Conservation (phyloP, 2,113 vertebrate species). For the Sakesphorus luctuosus region DNA sequence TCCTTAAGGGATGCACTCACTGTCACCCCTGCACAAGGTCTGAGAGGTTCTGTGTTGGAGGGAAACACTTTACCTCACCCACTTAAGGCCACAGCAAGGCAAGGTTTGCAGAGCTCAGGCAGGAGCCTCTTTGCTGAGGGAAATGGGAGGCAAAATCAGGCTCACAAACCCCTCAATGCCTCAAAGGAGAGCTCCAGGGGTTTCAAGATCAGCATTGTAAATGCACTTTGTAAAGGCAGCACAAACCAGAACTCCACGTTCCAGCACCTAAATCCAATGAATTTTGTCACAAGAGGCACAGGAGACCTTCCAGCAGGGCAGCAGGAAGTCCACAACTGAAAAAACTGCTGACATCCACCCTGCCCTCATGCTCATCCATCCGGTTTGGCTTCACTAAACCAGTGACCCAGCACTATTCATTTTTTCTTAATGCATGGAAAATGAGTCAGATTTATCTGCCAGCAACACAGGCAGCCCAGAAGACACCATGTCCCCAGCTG, state of each 20-base stretch:
- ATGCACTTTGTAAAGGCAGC: not conserved
- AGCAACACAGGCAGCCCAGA: not conserved
- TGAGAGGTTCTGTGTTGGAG: not conserved
- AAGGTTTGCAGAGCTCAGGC: not conserved
- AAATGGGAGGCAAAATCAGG: not conserved
- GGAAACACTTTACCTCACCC: not conserved
- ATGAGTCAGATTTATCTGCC: not conserved
- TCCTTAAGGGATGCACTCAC: too few relatives aligned
- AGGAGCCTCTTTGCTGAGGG: not conserved
- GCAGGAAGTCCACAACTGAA: not conserved
- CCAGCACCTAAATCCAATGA: not conserved
- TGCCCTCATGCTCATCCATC: not conserved
- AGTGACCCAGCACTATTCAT: accelerated
- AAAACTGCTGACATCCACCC: not conserved
- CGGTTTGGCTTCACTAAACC: not conserved
- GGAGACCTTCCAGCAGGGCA: not conserved
- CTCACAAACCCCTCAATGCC: not conserved
- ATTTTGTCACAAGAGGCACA: not conserved
- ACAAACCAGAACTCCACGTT: not conserved
- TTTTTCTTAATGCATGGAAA: not conserved
- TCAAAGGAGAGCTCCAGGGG: not conserved
- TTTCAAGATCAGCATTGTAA: not conserved
- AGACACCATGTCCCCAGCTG: not conserved
- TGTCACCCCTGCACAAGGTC: too few relatives aligned
- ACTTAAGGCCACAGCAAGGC: not conserved